phyloP scores from a whole-genome alignment of 2,888 invertebrate species.

The Spialia ferax region DNA sequence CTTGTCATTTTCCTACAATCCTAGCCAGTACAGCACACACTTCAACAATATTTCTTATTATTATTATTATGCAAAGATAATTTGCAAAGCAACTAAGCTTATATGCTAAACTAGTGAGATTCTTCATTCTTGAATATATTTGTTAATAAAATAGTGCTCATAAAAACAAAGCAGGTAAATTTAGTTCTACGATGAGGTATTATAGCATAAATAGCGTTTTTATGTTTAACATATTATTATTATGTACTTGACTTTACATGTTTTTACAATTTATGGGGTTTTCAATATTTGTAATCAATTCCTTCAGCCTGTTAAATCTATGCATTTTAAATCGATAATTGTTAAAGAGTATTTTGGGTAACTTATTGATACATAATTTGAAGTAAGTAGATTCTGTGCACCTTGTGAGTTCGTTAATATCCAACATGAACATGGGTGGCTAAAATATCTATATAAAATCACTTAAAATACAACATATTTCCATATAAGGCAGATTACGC shows the following conservation, averaged over 20 bases:
- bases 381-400: too few species aligned
- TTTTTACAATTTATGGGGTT: not conserved
- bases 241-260: not conserved
- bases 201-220: not conserved
- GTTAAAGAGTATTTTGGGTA: not conserved
- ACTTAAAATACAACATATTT: too few species aligned
- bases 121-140: not conserved
- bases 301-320: not conserved
- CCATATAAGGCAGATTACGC: too few species aligned
- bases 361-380: too few species aligned
- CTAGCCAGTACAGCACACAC: not conserved
- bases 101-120: slow-evolving; percentile 1
- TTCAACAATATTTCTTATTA: not conserved
- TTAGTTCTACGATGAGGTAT: not conserved
- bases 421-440: too few species aligned
- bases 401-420: too few species aligned
- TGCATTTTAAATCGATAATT: not conserved
- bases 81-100: slow-evolving; percentile 5
- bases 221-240: not conserved
- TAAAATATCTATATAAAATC: too few species aligned
- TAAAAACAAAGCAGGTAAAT: not conserved
- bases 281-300: not conserved
- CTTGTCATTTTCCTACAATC: too few species aligned
- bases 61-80: slow-evolving; percentile 6
- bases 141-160: not conserved